Evolutionary conservation across 1,140 invertebrate species (phyloP), one percentile per base, ranked within the genome.

Genomic region (Lamellibrachia luymesi): DNA sequence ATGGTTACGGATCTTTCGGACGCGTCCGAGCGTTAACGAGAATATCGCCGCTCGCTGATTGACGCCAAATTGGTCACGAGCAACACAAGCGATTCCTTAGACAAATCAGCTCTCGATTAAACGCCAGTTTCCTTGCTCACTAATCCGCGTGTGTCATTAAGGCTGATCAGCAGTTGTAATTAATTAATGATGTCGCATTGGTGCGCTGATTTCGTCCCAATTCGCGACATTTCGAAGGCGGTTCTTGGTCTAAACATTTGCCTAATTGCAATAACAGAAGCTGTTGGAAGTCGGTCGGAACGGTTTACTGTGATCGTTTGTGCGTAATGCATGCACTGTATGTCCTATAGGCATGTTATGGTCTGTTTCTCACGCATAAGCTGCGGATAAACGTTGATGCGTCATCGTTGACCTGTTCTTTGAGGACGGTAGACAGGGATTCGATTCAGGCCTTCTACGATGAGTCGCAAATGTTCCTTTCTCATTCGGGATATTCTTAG

Each of bases 91-190:
- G 13, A 80, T 80, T 80, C 64, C 64, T 80, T 80, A 80, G 64
- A 80, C 64, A 80, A 80, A 80, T 80, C 64, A 80, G 64, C 64
- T 80, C 64, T 80, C 64, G 64, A 80, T 80, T 80, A 80, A 80
- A 80, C 64, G 64, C 64, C 64, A 80, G 64, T 80, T 80, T 80
- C 17, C 64, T 22, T 80, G 64, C 17, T 8, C 64, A 22, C 64
- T 80, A 80, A 80, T 80, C 64, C 64, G 64, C 17, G 64, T 22
- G 13, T 22, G 64, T 80, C 64, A 22, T 80, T 80, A 80, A 22
- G 13, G 64, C 64, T 80, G 64, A 80, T 80, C 8, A 80, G 64
- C 64, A 80, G 64, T 80, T 80, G 64, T 80, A 10, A 80, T 80
- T 80, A 80, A 80, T 80, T 80, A 80, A 80, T 22, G 64, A 80